Conservation (phyloP, 2,797 vertebrate genomes). For the Lepilemur ruficaudatus region DNA sequence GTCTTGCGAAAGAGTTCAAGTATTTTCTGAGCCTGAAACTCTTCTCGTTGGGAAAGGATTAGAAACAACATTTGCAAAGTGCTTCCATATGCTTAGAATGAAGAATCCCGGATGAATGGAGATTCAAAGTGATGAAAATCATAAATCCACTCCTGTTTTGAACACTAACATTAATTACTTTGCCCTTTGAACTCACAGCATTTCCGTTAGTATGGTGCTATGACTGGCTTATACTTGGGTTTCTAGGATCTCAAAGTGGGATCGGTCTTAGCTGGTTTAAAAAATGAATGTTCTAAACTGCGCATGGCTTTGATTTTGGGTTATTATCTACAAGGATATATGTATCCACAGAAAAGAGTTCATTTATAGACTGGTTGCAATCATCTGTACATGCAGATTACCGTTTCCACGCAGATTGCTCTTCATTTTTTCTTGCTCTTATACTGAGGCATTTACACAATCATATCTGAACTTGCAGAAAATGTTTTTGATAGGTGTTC, state of each 20-base stretch:
- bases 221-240: neutral
- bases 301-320: constrained; percentile 31
- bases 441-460: neutral
- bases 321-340: neutral
- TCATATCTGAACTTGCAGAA: neutral
- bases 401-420: neutral
- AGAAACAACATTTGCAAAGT: constrained; percentile 41
- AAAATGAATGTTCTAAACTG: constrained; percentile 25
- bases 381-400: neutral
- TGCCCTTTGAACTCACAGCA: constrained; percentile 47
- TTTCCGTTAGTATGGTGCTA: neutral
- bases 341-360: neutral
- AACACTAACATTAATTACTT: constrained; percentile 36
- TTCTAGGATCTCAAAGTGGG: neutral
- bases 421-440: neutral
- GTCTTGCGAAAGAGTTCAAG: constrained; percentile 24
- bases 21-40: constrained; percentile 34
- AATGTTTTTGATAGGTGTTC: neutral
- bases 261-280: constrained; percentile 25
- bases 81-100: constrained; percentile 36
- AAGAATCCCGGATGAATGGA: constrained; percentile 26
- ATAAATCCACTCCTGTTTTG: constrained; percentile 52
- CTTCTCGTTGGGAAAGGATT: constrained; percentile 13
- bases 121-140: constrained; percentile 54
- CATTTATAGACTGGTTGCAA: neutral